Conservation (phyloP, 2,113 vertebrate genomes). For the Carollia perspicillata region DNA sequence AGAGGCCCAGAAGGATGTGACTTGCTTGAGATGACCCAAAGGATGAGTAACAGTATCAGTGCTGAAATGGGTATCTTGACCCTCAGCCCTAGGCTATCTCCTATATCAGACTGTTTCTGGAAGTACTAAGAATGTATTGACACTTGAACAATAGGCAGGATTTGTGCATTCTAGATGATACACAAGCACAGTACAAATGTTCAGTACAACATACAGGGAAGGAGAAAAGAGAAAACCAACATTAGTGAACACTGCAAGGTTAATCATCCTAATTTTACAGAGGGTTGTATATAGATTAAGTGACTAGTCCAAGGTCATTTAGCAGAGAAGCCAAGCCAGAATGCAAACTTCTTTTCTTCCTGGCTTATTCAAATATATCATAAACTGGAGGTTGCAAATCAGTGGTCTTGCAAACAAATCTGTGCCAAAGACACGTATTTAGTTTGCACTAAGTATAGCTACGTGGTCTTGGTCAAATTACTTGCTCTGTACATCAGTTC, state of each 20-base stretch:
- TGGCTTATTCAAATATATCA: not conserved
- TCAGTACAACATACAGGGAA: not conserved
- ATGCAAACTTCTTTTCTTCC: constrained; percentile 4
- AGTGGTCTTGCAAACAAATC: not conserved
- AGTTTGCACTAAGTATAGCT: not conserved
- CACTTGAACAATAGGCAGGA: not conserved
- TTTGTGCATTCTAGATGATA: not conserved
- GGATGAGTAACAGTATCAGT: not conserved
- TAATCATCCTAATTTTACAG: not conserved
- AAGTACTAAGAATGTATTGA: not conserved
- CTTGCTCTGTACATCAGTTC: constrained; percentile 17
- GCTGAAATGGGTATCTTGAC: not conserved
- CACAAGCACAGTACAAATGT: not conserved
- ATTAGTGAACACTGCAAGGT: not conserved
- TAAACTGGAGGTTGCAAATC: not conserved
- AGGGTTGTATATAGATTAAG: not conserved
- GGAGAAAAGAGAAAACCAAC: constrained; percentile 14
- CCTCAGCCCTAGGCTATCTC: not conserved
- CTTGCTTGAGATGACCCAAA: constrained; percentile 1
- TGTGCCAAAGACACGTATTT: not conserved
- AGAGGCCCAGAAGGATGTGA: not conserved
- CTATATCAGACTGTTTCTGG: not conserved
- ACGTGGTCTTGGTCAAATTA: not conserved
- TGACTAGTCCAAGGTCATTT: not conserved
- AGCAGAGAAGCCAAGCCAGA: constrained; percentile 2